Percentiles rank a stretch among this genome's conserved stretches.
phyloP scores from a whole-genome alignment of 2,797 vertebrate genomes.

The Phyllotis vaccarum region DNA sequence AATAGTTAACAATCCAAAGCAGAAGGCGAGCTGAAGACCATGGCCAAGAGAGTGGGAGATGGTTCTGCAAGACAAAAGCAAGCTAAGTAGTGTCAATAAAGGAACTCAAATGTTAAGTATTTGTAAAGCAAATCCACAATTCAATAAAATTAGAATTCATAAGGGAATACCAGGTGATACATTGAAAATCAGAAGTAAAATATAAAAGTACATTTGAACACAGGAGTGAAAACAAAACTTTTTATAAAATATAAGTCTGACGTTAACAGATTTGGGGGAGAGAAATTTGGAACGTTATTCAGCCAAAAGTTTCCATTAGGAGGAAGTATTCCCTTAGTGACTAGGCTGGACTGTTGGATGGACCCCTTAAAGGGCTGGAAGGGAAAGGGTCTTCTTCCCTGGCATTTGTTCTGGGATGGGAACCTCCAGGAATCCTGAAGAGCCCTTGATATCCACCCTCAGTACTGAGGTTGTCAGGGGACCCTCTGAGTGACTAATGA shows the following conservation, averaged over 20 bases:
- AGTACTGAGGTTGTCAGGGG: neutral
- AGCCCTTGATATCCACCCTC: neutral
- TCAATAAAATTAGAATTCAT: conserved; percentile 41
- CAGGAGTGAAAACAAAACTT: neutral
- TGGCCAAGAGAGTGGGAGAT: neutral
- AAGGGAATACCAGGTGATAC: neutral
- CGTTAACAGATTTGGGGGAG: conserved; percentile 28
- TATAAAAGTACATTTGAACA: conserved; percentile 29
- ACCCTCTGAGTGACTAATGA: neutral
- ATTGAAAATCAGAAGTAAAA: conserved; percentile 45
- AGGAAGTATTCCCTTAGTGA: neutral
- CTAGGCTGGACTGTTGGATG: neutral
- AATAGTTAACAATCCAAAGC: neutral
- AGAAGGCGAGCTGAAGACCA: conserved; percentile 32
- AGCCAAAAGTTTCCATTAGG: neutral
- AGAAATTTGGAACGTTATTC: conserved; percentile 35
- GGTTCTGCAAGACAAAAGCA: conserved; percentile 51
- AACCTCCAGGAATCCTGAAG: neutral
- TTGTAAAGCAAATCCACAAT: conserved; percentile 49
- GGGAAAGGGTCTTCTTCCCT: neutral
- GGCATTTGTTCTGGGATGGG: neutral
- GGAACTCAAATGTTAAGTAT: conserved; percentile 6
- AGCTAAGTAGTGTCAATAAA: conserved; percentile 2
- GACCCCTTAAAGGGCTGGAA: neutral
- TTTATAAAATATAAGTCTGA: neutral